Conservation (phyloP, 2,888 invertebrate species). For the Yponomeuta plumbellus region DNA sequence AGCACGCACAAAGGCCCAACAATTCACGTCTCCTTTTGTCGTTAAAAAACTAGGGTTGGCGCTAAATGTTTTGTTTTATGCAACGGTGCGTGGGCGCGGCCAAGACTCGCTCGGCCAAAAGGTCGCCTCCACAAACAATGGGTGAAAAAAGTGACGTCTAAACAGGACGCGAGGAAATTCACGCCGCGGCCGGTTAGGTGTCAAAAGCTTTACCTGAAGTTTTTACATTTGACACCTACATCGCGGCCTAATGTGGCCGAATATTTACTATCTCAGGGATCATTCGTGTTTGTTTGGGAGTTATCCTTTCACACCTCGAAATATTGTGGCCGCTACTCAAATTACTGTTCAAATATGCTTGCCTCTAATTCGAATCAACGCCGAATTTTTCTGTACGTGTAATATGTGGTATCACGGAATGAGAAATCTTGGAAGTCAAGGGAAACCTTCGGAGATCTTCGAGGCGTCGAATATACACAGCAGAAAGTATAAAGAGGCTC, state of each 20-base stretch:
- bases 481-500: not conserved
- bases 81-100: slow-evolving; percentile 40
- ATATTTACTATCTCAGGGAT: slow-evolving; percentile 59
- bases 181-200: slow-evolving; percentile 66
- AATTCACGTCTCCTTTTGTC: not conserved
- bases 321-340: slow-evolving; percentile 57
- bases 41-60: slow-evolving; percentile 7
- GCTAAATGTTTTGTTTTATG: slow-evolving; percentile 31
- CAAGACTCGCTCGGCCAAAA: slow-evolving; percentile 35
- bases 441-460: not conserved
- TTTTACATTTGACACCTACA: slow-evolving; percentile 55
- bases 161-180: slow-evolving; percentile 66
- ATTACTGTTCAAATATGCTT: slow-evolving; percentile 43
- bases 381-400: slow-evolving; percentile 13
- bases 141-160: slow-evolving; percentile 55
- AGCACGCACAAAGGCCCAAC: not conserved
- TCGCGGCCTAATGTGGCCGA: slow-evolving; percentile 35
- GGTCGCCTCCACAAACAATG: slow-evolving; percentile 43
- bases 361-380: not conserved
- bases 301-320: slow-evolving; percentile 69
- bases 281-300: slow-evolving; percentile 62
- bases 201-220: slow-evolving; percentile 73
- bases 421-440: not conserved
- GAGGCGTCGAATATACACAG: not conserved
- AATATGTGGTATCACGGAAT: not conserved